Evolutionary conservation across 2,888 invertebrate genomes (phyloP).

Genomic region (Nomada ferruginata): DNA sequence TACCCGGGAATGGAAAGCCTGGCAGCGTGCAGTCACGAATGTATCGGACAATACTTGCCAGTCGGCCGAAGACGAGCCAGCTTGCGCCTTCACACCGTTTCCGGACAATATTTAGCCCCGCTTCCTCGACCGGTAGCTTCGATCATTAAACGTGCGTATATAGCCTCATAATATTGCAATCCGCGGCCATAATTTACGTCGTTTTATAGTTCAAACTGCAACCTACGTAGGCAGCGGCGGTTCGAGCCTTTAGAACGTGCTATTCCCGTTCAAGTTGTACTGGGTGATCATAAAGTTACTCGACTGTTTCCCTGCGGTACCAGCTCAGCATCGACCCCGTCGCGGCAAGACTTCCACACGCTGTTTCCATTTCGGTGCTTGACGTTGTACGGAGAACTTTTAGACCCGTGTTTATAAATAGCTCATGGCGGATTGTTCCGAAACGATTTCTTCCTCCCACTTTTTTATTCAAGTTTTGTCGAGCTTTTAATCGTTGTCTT

Average conservation of each 20-base stretch:
- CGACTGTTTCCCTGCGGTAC: slow-evolving; percentile 73
- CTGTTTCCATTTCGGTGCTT: slow-evolving; percentile 53
- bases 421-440: too few relatives aligned
- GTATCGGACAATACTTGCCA: slow-evolving; percentile 73
- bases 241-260: slow-evolving; percentile 80
- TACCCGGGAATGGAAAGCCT: slow-evolving; percentile 26
- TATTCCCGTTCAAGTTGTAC: slow-evolving; percentile 81
- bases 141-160: slow-evolving; percentile 84
- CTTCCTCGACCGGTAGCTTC: slow-evolving; percentile 80
- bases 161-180: slow-evolving; percentile 84
- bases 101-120: slow-evolving; percentile 82
- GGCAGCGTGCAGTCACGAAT: slow-evolving; percentile 29
- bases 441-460: too few relatives aligned
- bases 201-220: slow-evolving; percentile 84
- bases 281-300: slow-evolving; percentile 80
- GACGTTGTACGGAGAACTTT: slow-evolving; percentile 22
- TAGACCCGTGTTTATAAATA: background rate
- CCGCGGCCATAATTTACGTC: slow-evolving; percentile 84
- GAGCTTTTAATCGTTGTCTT: too few relatives aligned
- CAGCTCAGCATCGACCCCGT: slow-evolving; percentile 29
- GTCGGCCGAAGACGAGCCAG: slow-evolving; percentile 64
- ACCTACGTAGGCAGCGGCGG: slow-evolving; percentile 79
- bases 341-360: slow-evolving; percentile 31
- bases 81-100: slow-evolving; percentile 67
- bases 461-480: too few relatives aligned